phyloP scores from a whole-genome alignment of 2,888 invertebrate genomes.

The Drosophila dives region DNA sequence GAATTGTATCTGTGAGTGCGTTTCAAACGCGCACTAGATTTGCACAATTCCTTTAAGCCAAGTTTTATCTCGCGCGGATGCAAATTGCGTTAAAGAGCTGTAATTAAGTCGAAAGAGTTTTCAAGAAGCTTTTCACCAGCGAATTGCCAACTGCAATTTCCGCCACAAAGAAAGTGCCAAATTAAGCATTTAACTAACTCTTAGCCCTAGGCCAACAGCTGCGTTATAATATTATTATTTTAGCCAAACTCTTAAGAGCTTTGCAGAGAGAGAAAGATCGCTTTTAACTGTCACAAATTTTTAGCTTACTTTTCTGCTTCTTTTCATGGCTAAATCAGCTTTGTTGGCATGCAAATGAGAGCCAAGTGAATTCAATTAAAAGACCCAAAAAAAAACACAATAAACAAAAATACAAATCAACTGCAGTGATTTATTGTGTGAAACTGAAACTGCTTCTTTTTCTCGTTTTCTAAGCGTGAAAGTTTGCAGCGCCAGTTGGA shows the following conservation, averaged over 20 bases:
- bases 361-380: slow-evolving; percentile 67
- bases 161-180: slow-evolving; percentile 47
- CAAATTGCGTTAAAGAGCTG: slow-evolving; percentile 42
- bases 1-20: slow-evolving; percentile 36
- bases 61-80: slow-evolving; percentile 29
- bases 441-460: slow-evolving; percentile 66
- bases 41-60: slow-evolving; percentile 15
- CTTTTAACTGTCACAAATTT: slow-evolving; percentile 6
- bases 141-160: slow-evolving; percentile 29
- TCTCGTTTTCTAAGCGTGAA: slow-evolving; percentile 49
- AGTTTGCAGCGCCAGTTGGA: slow-evolving; percentile 53
- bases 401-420: slow-evolving; percentile 55
- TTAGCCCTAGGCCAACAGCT: slow-evolving; percentile 43
- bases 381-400: slow-evolving; percentile 13
- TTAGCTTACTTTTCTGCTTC: background rate
- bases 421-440: slow-evolving; percentile 76
- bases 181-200: slow-evolving; percentile 18
- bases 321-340: slow-evolving; percentile 60
- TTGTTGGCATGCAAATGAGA: slow-evolving; percentile 56
- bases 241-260: background rate
- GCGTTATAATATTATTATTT: background rate
- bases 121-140: slow-evolving; percentile 28
- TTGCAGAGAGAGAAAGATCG: background rate
- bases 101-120: slow-evolving; percentile 56
- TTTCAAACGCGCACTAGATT: slow-evolving; percentile 29